Percentiles rank a stretch among this genome's conserved stretches.
Evolutionary conservation across 2,113 vertebrate species (phyloP).

Genomic region (Casuarius casuarius): DNA sequence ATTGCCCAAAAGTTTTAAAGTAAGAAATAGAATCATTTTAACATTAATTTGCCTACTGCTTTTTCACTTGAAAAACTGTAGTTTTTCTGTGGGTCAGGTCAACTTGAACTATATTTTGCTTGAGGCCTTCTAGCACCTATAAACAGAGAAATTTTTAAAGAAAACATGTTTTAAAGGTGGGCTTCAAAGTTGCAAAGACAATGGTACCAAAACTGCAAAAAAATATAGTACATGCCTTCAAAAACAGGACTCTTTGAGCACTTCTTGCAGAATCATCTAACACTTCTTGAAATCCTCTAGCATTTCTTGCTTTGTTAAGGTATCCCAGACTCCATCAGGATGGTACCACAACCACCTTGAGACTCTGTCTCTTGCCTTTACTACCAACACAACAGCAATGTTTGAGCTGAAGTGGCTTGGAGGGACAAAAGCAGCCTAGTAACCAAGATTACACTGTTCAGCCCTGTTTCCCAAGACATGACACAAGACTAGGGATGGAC

Average conservation of each 20-base stretch:
- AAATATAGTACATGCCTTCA: neutral
- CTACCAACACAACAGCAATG: neutral
- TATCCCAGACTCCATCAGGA: neutral
- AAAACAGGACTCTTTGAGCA: neutral
- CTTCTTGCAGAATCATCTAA: neutral
- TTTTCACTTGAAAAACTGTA: neutral
- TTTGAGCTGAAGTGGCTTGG: neutral
- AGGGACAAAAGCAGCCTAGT: neutral
- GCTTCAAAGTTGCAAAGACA: neutral
- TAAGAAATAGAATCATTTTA: neutral
- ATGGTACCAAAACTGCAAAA: neutral
- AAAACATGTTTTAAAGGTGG: neutral
- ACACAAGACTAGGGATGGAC: neutral
- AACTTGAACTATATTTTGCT: neutral
- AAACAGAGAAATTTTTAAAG: neutral
- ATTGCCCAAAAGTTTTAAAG: neutral
- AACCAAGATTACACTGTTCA: neutral
- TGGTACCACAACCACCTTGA: neutral
- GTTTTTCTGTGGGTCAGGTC: neutral
- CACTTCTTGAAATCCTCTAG: neutral
- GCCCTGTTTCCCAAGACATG: neutral
- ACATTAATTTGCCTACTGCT: neutral
- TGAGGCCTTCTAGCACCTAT: neutral
- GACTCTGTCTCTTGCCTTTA: neutral
- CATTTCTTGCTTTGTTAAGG: neutral